Evolutionary conservation across 2,797 vertebrate genomes (phyloP), one percentile per base, ranked within the genome.

Genomic region (Cyclopterus lumpus): DNA sequence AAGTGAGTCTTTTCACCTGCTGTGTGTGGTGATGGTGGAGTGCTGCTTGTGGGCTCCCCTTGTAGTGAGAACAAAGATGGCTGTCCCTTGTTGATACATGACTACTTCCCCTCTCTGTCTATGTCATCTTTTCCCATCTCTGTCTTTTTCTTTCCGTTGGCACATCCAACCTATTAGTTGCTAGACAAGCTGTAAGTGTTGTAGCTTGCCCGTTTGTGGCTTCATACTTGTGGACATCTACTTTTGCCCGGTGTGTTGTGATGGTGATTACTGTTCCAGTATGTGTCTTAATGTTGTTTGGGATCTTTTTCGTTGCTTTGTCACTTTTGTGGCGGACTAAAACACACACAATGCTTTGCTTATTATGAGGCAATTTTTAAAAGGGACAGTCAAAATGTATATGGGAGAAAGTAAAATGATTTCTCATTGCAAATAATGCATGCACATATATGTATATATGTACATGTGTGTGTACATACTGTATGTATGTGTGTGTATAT

Each of bases 1-100:
- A 96, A 98, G 96, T 99, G 97, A 99, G 97, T 99, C 96, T 96
- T 97, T 97, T 96, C 97, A 97, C 97, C 96, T 97, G 97, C 97
- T 97, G 96, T 98, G 97, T 99, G 90, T 97, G 93, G 94, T 98
- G 97, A 95, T 97, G 96, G 97, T 95, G 96, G 96, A 97, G 92
- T 99, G 96, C 95, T 99, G 97, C 97, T 97, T 98, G 97, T 97
- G 96, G 95, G 94, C 95, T 91, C 92, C 91, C 86, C 88, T 86
- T 95, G 95, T 97, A 94, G 97, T 97, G 92, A 97, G 96, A 93
- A 96, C 84, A 88, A 95, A 97, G 95, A 96, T 97, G 97, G 96
- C 96, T 98, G 96, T 96, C 95, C 86, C 94, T 94, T 97, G 95
- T 97, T 94, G 81, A 94, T 92, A 91, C 95, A 95, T 94, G 85